A percentile compares a stretch with the other conserved stretches of the same genome.
phyloP scores from a whole-genome alignment of 1,140 invertebrate species.

The Macrotrachela quadricornifera region DNA sequence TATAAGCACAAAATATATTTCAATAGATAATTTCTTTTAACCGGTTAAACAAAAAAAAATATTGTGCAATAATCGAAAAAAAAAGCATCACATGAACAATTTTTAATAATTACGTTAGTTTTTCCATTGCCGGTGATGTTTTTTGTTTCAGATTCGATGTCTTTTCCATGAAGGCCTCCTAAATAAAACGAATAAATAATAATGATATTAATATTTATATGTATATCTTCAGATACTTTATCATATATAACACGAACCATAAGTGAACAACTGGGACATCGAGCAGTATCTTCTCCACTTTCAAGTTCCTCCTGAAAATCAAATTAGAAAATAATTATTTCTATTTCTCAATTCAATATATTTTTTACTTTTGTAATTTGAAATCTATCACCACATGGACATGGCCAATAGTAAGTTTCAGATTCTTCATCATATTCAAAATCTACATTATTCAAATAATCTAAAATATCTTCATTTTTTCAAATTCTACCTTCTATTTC shows the following conservation, averaged over 20 bases:
- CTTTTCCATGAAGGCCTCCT: too few relatives aligned
- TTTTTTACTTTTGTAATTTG: conserved; percentile 63
- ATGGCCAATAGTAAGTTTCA: conserved; percentile 87
- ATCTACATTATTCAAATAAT: conserved; percentile 24
- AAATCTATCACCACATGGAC: conserved; percentile 92
- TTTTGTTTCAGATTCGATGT: too few relatives aligned
- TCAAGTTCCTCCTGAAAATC: conserved; percentile 30
- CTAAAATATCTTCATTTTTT: too few relatives aligned
- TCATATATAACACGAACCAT: conserved; percentile 75
- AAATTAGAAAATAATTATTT: not conserved
- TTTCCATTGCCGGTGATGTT: too few relatives aligned
- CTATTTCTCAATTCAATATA: too few relatives aligned
- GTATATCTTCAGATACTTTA: conserved; percentile 11
- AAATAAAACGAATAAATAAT: too few relatives aligned
- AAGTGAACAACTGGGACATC: conserved; percentile 89
- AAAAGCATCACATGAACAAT: too few relatives aligned
- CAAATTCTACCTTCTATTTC: conserved; percentile 61
- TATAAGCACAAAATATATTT: too few relatives aligned
- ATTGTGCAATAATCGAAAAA: too few relatives aligned
- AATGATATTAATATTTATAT: not conserved
- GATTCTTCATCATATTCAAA: conserved; percentile 95
- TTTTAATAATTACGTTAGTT: too few relatives aligned
- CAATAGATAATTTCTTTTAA: too few relatives aligned
- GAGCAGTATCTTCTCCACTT: conserved; percentile 82
- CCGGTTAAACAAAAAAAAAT: too few relatives aligned